Evolutionary conservation across 1,140 invertebrate genomes (phyloP).

Genomic region (Drosophila lacteicornis): DNA sequence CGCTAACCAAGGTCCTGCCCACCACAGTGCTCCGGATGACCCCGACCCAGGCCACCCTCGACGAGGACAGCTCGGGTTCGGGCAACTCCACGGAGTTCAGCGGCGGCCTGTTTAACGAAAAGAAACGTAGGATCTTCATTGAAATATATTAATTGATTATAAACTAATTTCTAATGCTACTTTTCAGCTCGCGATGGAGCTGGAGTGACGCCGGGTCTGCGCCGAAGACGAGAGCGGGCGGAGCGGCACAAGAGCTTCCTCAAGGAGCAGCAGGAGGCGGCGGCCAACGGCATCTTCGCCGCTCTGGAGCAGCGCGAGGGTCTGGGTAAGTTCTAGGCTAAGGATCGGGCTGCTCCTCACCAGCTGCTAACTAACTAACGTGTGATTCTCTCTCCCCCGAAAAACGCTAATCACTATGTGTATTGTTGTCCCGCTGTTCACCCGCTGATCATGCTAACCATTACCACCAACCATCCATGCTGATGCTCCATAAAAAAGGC

Average conservation of each 20-base stretch:
- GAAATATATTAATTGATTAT: neutral
- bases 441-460: conserved; percentile 75
- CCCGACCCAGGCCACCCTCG: conserved; percentile 78
- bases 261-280: conserved; percentile 91
- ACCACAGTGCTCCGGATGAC: conserved; percentile 70
- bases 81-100: conserved; percentile 80
- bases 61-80: conserved; percentile 84
- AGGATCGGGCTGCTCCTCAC: conserved; percentile 7
- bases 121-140: conserved; percentile 63
- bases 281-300: conserved; percentile 86
- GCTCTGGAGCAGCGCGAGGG: conserved; percentile 86
- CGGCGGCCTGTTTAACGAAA: conserved; percentile 73
- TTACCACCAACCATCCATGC: conserved; percentile 28
- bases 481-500: conserved; percentile 54
- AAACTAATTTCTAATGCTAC: neutral
- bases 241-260: conserved; percentile 93
- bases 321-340: conserved; percentile 69
- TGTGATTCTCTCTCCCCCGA: conserved; percentile 62
- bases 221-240: conserved; percentile 90
- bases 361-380: conserved; percentile 71
- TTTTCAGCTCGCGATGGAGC: conserved; percentile 75
- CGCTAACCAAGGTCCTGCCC: conserved; percentile 76
- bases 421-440: conserved; percentile 65
- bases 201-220: conserved; percentile 91
- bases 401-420: conserved; percentile 65